Evolutionary conservation across 1,140 invertebrate species (phyloP), one percentile per base, ranked within the genome.

Genomic region (Potamilus streckersoni): DNA sequence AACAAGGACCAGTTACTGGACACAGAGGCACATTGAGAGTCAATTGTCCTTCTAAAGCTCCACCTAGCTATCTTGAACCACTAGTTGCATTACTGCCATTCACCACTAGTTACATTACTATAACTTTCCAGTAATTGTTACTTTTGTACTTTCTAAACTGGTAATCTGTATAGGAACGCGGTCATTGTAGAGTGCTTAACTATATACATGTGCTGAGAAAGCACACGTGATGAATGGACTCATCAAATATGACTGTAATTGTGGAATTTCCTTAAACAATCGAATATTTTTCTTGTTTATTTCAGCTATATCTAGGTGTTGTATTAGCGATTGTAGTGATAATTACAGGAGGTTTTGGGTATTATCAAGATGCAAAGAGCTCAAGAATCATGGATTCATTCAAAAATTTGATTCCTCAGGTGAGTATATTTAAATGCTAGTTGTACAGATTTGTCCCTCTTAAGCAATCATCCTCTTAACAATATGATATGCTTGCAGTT

Each of bases 311-410:
- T 79, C 83, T 91, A 17, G 91, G 89, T 27, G 86, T 89, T 70
- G 91, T 90, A 62, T 81, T 91, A 75, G 81, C 86, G 69, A 79
- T 81, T 80, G 89, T 91, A 49, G 88, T 90, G 66, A 76, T 91
- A 57, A 79, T 91, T 16, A 91, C 90, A 0, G 90, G 89, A 17
- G 82, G 80, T 67, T 91, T 91, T 72, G 88, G 89, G 64, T 91
- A 89, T 73, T 90, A 87, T 73, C 90, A 91, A 83, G 90, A 91
- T 75, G 82, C 86, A 11, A 91, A 90, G 76, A 89, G 86, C 38
- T 84, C 84, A n/a, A 82, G 82, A 23, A 91, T 91, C 72, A 91
- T 91, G 90, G 89, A 91, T 38, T 90, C 88, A 23, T 91, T 91
- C 78, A 89, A 88, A 74, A 88, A 89, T 68, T 82, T 91, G 82